Evolutionary conservation across 2,113 vertebrate genomes (phyloP).

Genomic region (Tringa solitaria): DNA sequence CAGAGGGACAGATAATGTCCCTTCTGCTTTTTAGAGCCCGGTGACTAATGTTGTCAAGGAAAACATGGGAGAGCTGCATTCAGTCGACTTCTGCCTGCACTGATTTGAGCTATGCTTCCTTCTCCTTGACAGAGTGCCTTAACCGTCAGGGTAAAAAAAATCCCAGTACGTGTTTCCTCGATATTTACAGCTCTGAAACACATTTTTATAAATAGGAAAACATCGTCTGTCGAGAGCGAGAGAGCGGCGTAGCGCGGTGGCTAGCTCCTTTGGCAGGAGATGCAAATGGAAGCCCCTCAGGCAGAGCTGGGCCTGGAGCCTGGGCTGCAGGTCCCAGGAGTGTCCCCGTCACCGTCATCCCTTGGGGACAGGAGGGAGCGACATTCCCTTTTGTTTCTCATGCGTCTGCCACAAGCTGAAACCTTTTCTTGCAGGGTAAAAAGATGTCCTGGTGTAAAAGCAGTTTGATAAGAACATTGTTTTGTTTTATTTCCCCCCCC

Average conservation of each 20-base stretch:
- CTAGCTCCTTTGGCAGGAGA: neutral
- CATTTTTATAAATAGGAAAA: neutral
- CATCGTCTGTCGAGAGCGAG: neutral
- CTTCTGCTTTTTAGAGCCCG: neutral
- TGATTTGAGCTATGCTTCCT: neutral
- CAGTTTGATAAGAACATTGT: neutral
- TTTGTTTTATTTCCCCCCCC: neutral
- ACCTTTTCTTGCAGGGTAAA: neutral
- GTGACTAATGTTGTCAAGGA: neutral
- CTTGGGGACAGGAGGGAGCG: neutral
- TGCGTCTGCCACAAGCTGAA: neutral
- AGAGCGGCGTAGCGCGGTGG: neutral
- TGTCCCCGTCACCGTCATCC: neutral
- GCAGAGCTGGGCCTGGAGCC: neutral
- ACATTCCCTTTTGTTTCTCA: neutral
- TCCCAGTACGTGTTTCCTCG: neutral
- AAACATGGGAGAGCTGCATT: neutral
- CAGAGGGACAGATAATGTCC: neutral
- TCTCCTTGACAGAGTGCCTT: neutral
- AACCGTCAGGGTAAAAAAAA: neutral
- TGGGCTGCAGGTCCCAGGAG: neutral
- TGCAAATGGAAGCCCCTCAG: neutral
- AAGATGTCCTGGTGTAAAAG: neutral
- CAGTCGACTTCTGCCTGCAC: neutral
- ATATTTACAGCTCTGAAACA: neutral